Evolutionary conservation across 2,888 invertebrate species (phyloP), one percentile per base, ranked within the genome.

Genomic region (Zonitis immaculata): DNA sequence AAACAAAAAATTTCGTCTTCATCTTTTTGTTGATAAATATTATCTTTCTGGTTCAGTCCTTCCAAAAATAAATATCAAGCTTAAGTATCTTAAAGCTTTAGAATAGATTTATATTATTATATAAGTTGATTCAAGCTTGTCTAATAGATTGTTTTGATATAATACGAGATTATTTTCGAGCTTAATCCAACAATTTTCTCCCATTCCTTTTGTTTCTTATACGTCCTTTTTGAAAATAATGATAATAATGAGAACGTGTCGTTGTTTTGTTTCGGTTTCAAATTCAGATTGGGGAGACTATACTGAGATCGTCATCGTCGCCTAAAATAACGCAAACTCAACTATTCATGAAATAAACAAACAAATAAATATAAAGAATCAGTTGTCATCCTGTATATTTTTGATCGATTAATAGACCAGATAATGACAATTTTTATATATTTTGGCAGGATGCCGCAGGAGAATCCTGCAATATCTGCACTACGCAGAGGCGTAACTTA

Each of bases 401-500:
- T n/a, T 35, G 16, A 35, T 35, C 16, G 6, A 32, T 14, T 32
- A 7, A 32, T 32, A 7, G 7, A 32, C 18, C 6, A 6, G 5
- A 6, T 11, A 8, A 11, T 16, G 35, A 14, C 14, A 32, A n/a
- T n/a, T n/a, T n/a, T n/a, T 6, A 14, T 14, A 7, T 28, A 28
- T 51, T 56, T 59, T 59, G 58, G 58, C 56, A 52, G 43, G 42
- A 52, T 56, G 56, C 56, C 56, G 20, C 47, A 18, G 30, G 30
- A 42, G 32, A 49, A 30, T 49, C 32, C 58, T 43, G 52, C 54
- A 54, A 52, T 44, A 20, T 20, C 20, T 39, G 12, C 30, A 45
- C 1, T 12, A 26, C 22, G 28, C 32, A 39, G 35, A 14, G 20
- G 35, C 22, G 35, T 39, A 47, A 32, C 32, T n/a, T 35, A n/a